Conservation (phyloP, 1,140 invertebrate species). For the Pogonomyrmex californicus region DNA sequence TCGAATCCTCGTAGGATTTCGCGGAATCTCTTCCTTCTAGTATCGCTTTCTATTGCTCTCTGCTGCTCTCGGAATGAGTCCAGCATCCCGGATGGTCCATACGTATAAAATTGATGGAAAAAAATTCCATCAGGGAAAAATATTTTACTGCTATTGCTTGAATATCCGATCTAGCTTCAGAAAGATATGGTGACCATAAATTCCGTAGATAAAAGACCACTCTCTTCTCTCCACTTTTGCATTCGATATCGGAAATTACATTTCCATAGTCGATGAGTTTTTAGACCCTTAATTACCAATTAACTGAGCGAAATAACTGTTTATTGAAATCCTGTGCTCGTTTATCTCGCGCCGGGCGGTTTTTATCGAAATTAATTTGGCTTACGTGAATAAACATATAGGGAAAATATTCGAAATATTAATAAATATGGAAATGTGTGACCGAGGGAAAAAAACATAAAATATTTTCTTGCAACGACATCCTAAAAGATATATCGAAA, state of each 20-base stretch:
- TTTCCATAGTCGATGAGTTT: slow-evolving; percentile 55
- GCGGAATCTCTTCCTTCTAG: slow-evolving; percentile 11
- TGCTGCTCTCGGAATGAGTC: slow-evolving; percentile 11
- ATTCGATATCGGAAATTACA: slow-evolving; percentile 39
- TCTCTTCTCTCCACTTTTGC: neutral
- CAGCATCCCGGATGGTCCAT: slow-evolving; percentile 42
- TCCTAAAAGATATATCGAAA: neutral
- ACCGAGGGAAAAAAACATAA: neutral
- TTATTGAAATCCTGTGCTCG: slow-evolving; percentile 46
- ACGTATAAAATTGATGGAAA: slow-evolving; percentile 55
- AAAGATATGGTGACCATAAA: slow-evolving; percentile 65
- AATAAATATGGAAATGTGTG: slow-evolving; percentile 45
- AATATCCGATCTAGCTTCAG: slow-evolving; percentile 58
- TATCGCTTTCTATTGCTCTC: slow-evolving; percentile 40
- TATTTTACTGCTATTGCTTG: slow-evolving; percentile 68
- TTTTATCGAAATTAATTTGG: slow-evolving; percentile 61
- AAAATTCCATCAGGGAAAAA: slow-evolving; percentile 57
- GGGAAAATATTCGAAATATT: slow-evolving; percentile 39
- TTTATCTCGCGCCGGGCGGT: slow-evolving; percentile 26
- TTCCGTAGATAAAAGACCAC: slow-evolving; percentile 51
- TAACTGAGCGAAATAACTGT: slow-evolving; percentile 46
- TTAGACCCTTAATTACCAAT: slow-evolving; percentile 60
- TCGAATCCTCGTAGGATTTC: neutral
- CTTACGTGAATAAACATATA: slow-evolving; percentile 52
- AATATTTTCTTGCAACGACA: slow-evolving; percentile 30